Percentiles rank a stretch among this genome's conserved stretches.
Conservation (phyloP, 2,888 invertebrate genomes). For the Notodonta ziczac region DNA sequence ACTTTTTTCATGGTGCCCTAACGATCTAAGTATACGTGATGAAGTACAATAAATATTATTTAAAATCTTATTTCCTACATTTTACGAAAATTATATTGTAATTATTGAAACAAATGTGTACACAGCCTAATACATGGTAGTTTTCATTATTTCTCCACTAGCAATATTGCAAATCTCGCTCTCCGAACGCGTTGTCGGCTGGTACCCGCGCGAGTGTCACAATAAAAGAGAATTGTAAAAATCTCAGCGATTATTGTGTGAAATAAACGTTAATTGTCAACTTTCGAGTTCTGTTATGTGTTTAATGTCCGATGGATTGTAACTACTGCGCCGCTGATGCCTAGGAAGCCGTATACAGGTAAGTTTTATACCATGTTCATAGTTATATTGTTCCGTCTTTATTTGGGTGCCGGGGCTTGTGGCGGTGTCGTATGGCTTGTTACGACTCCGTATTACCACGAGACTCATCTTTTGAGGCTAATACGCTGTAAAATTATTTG, state of each 20-base stretch:
- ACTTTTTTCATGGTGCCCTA: no score
- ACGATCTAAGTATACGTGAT: no score
- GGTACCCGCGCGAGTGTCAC: slow-evolving; percentile 65
- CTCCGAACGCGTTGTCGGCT: slow-evolving; percentile 51
- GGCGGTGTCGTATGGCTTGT: slow-evolving; percentile 65
- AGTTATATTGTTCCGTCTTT: slow-evolving; percentile 70
- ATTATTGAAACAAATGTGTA: slow-evolving; percentile 1
- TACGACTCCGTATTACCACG: slow-evolving; percentile 31
- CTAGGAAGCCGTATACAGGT: slow-evolving; percentile 63
- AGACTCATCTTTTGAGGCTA: slow-evolving; percentile 14
- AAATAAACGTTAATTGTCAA: slow-evolving; percentile 67
- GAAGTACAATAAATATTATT: no score
- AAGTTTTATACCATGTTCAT: slow-evolving; percentile 52
- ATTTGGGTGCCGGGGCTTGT: slow-evolving; percentile 69
- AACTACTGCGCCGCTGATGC: slow-evolving; percentile 45
- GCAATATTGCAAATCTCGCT: slow-evolving; percentile 41
- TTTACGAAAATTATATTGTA: no score
- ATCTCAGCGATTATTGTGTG: slow-evolving; percentile 70
- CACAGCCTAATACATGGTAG: slow-evolving; percentile 15
- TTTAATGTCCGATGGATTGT: slow-evolving; percentile 62
- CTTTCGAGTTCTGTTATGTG: slow-evolving; percentile 60
- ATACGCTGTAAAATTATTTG: background rate
- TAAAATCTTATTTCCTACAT: no score
- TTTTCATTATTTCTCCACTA: slow-evolving; percentile 10
- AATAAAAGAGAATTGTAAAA: slow-evolving; percentile 65